Conservation (phyloP, 2,888 invertebrate genomes). For the Terebella lapidaria region DNA sequence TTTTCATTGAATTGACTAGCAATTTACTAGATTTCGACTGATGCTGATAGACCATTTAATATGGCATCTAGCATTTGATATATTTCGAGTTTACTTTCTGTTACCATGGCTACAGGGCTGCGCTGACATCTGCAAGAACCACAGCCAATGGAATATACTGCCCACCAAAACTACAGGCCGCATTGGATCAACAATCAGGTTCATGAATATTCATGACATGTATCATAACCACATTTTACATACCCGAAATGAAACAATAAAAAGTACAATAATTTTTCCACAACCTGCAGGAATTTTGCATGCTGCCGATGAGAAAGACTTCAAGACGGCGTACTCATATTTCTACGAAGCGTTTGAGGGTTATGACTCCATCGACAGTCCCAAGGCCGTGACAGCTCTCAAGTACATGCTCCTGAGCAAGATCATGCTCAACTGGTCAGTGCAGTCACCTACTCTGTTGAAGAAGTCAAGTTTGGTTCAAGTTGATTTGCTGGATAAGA, state of each 20-base stretch:
- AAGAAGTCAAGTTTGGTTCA: neutral
- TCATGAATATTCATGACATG: constrained; percentile 9
- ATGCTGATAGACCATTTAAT: no score
- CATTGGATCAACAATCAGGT: constrained; percentile 93
- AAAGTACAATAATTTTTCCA: neutral
- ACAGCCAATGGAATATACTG: constrained; percentile 99
- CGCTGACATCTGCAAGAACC: constrained; percentile 95
- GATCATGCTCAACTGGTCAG: constrained; percentile 81
- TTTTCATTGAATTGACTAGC: no score
- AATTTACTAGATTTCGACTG: no score
- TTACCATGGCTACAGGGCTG: constrained; percentile 75
- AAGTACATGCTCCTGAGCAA: constrained; percentile 99
- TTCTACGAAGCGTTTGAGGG: constrained; percentile 99
- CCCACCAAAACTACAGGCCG: constrained; percentile 96
- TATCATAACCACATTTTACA: neutral
- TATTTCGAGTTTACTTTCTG: no score
- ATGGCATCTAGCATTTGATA: no score
- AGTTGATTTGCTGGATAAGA: no score
- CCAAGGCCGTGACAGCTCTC: constrained; percentile 87
- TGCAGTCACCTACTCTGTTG: no score
- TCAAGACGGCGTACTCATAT: constrained; percentile 99
- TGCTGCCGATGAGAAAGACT: constrained; percentile 99
- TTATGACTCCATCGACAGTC: constrained; percentile 86
- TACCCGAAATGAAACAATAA: neutral
- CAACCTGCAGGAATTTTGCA: constrained; percentile 76